Evolutionary conservation across 2,888 invertebrate species (phyloP), one percentile per base, ranked within the genome.

Genomic region (Globia sparganii): DNA sequence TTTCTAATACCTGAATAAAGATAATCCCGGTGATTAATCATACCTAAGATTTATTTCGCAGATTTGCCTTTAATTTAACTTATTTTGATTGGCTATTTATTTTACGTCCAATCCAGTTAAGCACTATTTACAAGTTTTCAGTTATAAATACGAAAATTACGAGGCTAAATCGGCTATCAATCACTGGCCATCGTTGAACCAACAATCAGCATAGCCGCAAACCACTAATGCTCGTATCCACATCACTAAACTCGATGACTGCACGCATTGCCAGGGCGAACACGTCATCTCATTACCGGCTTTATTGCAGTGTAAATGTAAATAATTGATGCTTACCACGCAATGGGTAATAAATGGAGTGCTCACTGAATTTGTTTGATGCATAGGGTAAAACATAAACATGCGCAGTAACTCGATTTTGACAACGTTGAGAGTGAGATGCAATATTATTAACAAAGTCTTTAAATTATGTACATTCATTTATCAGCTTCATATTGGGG

Each of bases 261-360:
- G 77, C 56, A 77, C 69, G 71, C 81, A 80, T 86, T 75, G 70
- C 73, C 66, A 56, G 68, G 72, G 59, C 68, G 69, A 80, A 78
- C 81, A 82, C 82, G 84, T 90, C 80, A 84, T 89, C 89, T 91
- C 88, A 89, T 89, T 88, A 86, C 83, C 58, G 46, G 84, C 81
- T 84, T 88, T 80, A 89, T 87, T 87, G 86, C 90, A 90, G 90
- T 91, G 89, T 91, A 87, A 89, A 88, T 86, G 87, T 91, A 88
- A 90, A 92, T 92, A 91, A 91, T 91, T 90, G 76, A 93, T 90
- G 86, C 70, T 85, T 28, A 65, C 28, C 71, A 80, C 53, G 66
- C 53, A 80, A 46, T 76, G 28, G 25, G 6, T 37, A 83, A 64
- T 13, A 67, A 71, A 80, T 84, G 72, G 67, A 83, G 62, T 84